phyloP scores from a whole-genome alignment of 2,797 vertebrate genomes.

The Smutsia temminckii region DNA sequence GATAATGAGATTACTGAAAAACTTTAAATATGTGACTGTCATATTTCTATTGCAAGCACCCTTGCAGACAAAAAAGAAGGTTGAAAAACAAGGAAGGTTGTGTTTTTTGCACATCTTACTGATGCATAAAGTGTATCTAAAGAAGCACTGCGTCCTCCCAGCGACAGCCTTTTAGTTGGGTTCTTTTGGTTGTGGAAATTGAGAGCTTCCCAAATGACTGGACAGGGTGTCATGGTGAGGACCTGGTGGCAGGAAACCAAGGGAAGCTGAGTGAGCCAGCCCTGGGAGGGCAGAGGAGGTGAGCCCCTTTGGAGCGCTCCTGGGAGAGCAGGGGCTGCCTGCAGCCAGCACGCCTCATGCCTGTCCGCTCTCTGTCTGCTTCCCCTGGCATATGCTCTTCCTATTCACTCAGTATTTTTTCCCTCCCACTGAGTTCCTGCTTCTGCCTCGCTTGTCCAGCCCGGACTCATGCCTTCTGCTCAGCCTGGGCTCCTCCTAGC shows the following conservation, averaged over 20 bases:
- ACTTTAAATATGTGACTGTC: not conserved
- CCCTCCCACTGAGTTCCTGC: not conserved
- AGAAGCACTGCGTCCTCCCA: not conserved
- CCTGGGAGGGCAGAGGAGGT: not conserved
- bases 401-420: not conserved
- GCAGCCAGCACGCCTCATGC: accelerated
- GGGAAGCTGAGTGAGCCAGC: not conserved
- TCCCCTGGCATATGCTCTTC: accelerated
- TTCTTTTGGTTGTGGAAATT: not conserved
- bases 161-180: not conserved
- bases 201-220: not conserved
- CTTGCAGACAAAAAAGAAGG: not conserved
- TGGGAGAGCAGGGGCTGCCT: not conserved
- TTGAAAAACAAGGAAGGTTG: not conserved
- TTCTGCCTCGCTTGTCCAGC: not conserved
- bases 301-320: not conserved
- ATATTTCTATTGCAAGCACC: not conserved
- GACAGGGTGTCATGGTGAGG: not conserved
- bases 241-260: not conserved
- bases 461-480: not conserved
- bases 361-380: not conserved
- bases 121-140: not conserved
- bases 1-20: not conserved
- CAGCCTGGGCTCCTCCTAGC: not conserved
- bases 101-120: not conserved